A percentile compares a stretch with the other conserved stretches of the same genome.
Evolutionary conservation across 2,113 vertebrate genomes (phyloP).

Genomic region (Amia ocellicauda): DNA sequence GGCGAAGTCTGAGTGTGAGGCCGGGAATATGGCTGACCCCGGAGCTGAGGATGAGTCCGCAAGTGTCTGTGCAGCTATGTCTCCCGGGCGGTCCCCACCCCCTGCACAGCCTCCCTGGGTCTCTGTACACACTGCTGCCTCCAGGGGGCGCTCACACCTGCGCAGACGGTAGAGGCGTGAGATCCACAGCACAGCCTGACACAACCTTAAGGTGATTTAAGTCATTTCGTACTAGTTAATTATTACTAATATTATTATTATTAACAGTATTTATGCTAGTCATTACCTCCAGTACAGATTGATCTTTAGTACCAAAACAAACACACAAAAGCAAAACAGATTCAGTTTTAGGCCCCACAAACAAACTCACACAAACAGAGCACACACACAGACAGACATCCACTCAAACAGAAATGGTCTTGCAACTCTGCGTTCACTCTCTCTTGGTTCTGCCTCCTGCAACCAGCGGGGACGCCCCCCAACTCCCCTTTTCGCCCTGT

Average conservation of each 20-base stretch:
- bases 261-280: too few relatives aligned
- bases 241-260: too few relatives aligned
- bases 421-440: too few relatives aligned
- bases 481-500: not conserved
- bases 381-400: not conserved
- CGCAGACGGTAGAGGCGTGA: not conserved
- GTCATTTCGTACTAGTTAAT: too few relatives aligned
- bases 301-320: not conserved
- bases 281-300: too few relatives aligned
- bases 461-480: too few relatives aligned
- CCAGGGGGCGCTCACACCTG: constrained; percentile 12
- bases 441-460: too few relatives aligned
- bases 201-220: too few relatives aligned
- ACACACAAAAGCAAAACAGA: not conserved
- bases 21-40: constrained; percentile 26
- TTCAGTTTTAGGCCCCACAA: too few relatives aligned
- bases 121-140: constrained; percentile 31
- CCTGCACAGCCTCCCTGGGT: constrained; percentile 47
- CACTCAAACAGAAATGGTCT: not conserved
- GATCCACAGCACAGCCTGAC: too few relatives aligned
- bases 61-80: constrained; percentile 46
- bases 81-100: constrained; percentile 41
- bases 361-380: not conserved
- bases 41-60: constrained; percentile 55
- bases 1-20: constrained; percentile 33